phyloP scores from a whole-genome alignment of 2,888 invertebrate species.

The Allolobophora icterica region DNA sequence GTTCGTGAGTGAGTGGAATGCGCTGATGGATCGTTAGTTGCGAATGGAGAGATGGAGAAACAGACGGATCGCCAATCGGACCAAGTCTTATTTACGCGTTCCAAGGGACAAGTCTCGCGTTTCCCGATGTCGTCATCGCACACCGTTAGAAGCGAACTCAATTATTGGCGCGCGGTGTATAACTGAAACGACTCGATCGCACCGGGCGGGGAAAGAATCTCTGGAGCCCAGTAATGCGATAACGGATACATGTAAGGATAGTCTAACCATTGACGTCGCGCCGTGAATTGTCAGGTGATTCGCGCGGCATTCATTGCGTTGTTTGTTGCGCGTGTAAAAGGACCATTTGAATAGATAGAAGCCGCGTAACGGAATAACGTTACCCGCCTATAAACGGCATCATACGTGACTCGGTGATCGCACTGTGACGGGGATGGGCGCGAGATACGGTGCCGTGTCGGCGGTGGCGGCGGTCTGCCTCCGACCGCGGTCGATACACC shows the following conservation, averaged over 20 bases:
- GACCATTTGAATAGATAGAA: neutral
- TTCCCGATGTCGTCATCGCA: neutral
- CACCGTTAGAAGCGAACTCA: neutral
- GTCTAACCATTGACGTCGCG: neutral
- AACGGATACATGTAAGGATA: neutral
- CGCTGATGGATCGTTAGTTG: neutral
- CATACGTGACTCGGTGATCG: neutral
- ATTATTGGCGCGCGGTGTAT: neutral
- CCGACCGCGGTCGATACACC: slow-evolving; percentile 18
- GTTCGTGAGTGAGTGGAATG: neutral
- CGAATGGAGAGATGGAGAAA: neutral
- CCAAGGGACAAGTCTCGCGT: neutral
- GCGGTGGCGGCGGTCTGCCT: neutral
- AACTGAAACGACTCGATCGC: neutral
- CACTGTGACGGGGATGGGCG: slow-evolving; percentile 10
- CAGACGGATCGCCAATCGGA: neutral
- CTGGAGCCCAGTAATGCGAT: neutral
- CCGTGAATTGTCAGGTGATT: neutral
- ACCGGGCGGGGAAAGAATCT: neutral
- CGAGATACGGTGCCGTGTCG: neutral
- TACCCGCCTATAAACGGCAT: neutral
- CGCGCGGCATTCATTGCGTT: neutral
- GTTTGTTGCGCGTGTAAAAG: neutral
- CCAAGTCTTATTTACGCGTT: neutral
- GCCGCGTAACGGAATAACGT: neutral